Percentiles rank a stretch among this genome's conserved stretches.
Evolutionary conservation across 2,113 vertebrate genomes (phyloP).

Genomic region (Saguinus midas): DNA sequence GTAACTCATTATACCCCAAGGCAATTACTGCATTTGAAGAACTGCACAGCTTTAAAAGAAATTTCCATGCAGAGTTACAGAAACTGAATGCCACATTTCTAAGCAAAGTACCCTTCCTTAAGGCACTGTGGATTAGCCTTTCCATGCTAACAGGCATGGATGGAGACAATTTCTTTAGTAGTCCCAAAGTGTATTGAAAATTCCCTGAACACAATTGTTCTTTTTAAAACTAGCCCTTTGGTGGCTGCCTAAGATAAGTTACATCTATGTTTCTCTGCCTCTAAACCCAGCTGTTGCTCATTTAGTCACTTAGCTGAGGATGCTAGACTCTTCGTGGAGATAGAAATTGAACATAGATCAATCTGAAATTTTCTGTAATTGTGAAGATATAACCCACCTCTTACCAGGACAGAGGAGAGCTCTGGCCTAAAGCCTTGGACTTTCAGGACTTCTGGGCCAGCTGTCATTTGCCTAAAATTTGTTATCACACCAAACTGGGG

Average conservation of each 20-base stretch:
- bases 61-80: constrained; percentile 64
- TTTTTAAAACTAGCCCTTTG: constrained; percentile 47
- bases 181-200: constrained; percentile 26
- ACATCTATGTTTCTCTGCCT: background rate
- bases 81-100: constrained; percentile 67
- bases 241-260: background rate
- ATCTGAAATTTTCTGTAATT: constrained; percentile 19
- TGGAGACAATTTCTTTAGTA: constrained; percentile 65
- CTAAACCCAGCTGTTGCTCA: constrained; percentile 43
- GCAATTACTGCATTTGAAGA: constrained; percentile 68
- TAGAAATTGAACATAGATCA: background rate
- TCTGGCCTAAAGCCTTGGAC: background rate
- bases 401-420: background rate
- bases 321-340: background rate
- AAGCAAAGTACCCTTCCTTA: constrained; percentile 61
- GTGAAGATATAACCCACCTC: background rate
- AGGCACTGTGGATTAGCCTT: constrained; percentile 69
- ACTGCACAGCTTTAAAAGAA: constrained; percentile 66
- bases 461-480: background rate
- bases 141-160: constrained; percentile 53
- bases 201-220: constrained; percentile 49
- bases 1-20: constrained; percentile 61
- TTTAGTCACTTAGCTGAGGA: constrained; percentile 51
- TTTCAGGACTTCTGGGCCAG: background rate
- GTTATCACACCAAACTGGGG: too few relatives aligned